Conservation (phyloP, 1,140 invertebrate species). For the Drosophila mayri region DNA sequence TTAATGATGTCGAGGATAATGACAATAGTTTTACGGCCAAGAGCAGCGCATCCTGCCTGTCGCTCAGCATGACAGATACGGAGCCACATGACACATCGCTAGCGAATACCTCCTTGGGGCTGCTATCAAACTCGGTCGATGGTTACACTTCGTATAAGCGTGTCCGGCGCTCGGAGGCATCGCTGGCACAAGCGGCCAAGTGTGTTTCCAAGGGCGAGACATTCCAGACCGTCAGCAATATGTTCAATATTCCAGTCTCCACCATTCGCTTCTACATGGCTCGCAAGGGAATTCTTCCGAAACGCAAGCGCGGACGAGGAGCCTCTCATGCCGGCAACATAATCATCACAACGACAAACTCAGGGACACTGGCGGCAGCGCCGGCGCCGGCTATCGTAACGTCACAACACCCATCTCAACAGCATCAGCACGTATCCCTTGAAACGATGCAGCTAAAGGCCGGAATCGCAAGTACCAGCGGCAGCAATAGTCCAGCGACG, state of each 20-base stretch:
- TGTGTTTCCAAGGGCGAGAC: constrained; percentile 92
- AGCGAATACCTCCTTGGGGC: constrained; percentile 52
- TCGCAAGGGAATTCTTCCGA: constrained; percentile 91
- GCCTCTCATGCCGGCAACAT: constrained; percentile 75
- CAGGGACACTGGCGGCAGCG: constrained; percentile 31
- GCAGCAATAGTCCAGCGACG: constrained; percentile 25
- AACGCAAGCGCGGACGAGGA: constrained; percentile 89
- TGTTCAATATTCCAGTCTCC: constrained; percentile 94
- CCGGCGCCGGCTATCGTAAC: constrained; percentile 10
- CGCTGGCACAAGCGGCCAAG: constrained; percentile 91
- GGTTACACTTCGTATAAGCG: constrained; percentile 73
- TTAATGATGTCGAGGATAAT: constrained; percentile 72
- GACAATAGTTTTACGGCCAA: constrained; percentile 57
- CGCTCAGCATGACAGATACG: constrained; percentile 55
- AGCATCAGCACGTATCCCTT: constrained; percentile 45
- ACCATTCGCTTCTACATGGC: constrained; percentile 94
- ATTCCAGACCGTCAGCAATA: constrained; percentile 92
- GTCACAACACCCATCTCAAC: constrained; percentile 8
- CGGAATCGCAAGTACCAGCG: constrained; percentile 39
- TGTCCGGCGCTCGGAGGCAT: constrained; percentile 90
- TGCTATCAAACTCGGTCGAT: constrained; percentile 63
- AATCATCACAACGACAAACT: constrained; percentile 57
- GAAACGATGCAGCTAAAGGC: constrained; percentile 56
- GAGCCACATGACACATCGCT: constrained; percentile 59
- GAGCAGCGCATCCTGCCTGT: constrained; percentile 29